Evolutionary conservation across 2,797 vertebrate genomes (phyloP).

Genomic region (Hybognathus amarus): DNA sequence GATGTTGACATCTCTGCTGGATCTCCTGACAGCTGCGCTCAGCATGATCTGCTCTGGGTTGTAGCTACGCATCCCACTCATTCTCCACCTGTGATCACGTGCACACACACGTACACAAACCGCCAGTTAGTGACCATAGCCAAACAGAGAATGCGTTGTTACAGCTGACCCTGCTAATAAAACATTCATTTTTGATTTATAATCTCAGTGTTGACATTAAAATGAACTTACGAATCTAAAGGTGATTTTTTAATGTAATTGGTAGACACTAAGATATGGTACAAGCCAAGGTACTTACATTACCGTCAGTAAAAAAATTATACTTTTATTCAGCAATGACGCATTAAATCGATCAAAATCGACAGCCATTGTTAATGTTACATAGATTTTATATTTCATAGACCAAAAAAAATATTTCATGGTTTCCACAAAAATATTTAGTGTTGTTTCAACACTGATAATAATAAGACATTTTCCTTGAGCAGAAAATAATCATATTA

Average conservation of each 20-base stretch:
- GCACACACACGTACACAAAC: conserved; percentile 29
- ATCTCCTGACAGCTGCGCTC: conserved; percentile 87
- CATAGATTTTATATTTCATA: background rate
- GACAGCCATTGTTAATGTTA: background rate
- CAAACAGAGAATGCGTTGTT: background rate
- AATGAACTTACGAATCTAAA: background rate
- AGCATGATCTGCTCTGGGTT: conserved; percentile 99
- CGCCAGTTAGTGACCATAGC: background rate
- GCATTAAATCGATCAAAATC: background rate
- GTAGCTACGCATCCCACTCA: conserved; percentile 91
- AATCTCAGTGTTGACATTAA: background rate
- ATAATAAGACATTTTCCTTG: background rate
- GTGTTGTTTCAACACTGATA: background rate
- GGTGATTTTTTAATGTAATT: background rate
- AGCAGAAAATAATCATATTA: background rate
- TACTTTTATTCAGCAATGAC: background rate
- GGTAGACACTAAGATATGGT: background rate
- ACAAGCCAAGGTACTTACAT: background rate
- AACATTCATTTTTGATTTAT: background rate
- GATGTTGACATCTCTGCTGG: conserved; percentile 92
- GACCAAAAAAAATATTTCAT: background rate
- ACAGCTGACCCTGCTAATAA: background rate
- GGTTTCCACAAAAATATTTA: background rate
- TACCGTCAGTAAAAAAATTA: too few species aligned
- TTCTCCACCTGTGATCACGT: conserved; percentile 84